phyloP scores from a whole-genome alignment of 2,888 invertebrate species.

The Toxonevra muliebris region DNA sequence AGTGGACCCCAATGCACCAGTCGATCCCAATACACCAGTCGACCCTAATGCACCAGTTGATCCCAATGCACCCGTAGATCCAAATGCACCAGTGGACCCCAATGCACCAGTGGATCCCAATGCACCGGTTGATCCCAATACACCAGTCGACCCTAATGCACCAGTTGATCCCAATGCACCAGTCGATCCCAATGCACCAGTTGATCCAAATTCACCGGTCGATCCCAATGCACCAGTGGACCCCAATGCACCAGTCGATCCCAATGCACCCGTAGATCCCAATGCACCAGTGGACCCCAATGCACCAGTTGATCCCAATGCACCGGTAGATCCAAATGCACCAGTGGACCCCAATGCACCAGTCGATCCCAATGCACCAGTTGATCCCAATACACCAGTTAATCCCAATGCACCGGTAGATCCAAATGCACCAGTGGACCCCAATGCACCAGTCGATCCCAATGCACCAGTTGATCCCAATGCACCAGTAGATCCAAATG shows the following conservation, averaged over 20 bases:
- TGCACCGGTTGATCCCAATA: constrained; percentile 31
- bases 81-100: constrained; percentile 34
- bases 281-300: constrained; percentile 33
- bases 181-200: constrained; percentile 28
- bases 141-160: constrained; percentile 30
- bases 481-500: constrained; percentile 22
- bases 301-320: constrained; percentile 24
- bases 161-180: constrained; percentile 21
- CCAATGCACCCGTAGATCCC: constrained; percentile 23
- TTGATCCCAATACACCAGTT: constrained; percentile 17
- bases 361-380: constrained; percentile 23
- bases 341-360: constrained; percentile 26
- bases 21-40: constrained; percentile 21
- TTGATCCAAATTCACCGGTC: constrained; percentile 13
- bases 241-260: constrained; percentile 29
- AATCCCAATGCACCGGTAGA: constrained; percentile 30
- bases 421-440: constrained; percentile 29
- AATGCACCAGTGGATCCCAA: constrained; percentile 27
- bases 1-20: constrained; percentile 31
- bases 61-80: constrained; percentile 32
- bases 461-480: constrained; percentile 21
- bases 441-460: constrained; percentile 27
- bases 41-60: constrained; percentile 27
- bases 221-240: constrained; percentile 30
- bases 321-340: constrained; percentile 15